A percentile compares a stretch with the other conserved stretches of the same genome.
These are phyloP conservation scores for Myathropa florea DNA, from an alignment of 2,888 invertebrate species.

Conservation along the genomic window DNA sequence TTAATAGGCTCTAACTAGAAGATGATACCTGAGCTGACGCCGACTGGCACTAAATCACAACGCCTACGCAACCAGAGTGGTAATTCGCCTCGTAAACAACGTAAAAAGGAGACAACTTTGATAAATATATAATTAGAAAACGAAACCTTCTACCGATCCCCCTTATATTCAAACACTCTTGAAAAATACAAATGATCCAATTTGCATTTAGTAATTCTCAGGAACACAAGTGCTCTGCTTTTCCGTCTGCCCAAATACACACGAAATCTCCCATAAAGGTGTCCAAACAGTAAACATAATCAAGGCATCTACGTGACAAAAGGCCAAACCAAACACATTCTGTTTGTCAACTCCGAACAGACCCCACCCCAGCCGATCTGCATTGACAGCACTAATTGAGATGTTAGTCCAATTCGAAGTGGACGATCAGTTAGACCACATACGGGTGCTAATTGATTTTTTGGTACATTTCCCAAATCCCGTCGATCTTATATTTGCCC, in stretches of 20 bases:
- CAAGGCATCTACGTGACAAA: background rate
- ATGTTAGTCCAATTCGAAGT: constrained; percentile 23
- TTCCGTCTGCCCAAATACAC: background rate
- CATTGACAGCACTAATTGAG: constrained; percentile 17
- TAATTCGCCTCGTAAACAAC: no score
- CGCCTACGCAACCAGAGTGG: no score
- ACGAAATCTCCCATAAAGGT: background rate
- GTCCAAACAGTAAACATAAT: background rate
- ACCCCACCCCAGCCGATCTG: background rate
- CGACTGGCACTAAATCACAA: no score
- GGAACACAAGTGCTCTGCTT: background rate
- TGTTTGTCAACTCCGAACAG: background rate
- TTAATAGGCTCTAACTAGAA: no score
- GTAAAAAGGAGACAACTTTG: no score
- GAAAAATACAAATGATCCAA: background rate
- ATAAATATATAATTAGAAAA: no score
- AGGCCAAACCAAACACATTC: background rate
- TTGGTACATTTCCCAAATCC: constrained; percentile 5
- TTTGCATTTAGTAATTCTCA: background rate
- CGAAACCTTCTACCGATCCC: no score
- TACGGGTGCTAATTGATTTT: constrained; percentile 52
- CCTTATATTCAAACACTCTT: no score
- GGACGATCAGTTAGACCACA: background rate
- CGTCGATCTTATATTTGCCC: constrained; percentile 20
- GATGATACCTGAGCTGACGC: no score